These are phyloP conservation scores for Orthosia gothica DNA, from an alignment of 2,888 invertebrate genomes.

Conservation along the genomic window DNA sequence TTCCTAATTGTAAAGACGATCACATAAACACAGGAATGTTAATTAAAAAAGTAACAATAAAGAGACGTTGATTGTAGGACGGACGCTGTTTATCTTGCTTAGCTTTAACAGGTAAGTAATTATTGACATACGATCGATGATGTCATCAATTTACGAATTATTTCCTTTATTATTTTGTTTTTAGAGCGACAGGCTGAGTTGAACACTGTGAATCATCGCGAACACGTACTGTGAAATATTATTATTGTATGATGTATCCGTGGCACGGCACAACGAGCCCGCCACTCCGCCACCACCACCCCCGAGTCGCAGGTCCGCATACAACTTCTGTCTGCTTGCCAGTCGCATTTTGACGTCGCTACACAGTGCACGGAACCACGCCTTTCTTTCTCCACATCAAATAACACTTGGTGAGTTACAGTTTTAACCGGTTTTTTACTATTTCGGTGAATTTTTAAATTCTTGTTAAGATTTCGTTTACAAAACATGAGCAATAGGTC, in stretches of 20 bases:
- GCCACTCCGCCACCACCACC: slow-evolving; percentile 67
- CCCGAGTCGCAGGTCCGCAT: slow-evolving; percentile 70
- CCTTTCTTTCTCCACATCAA: slow-evolving; percentile 74
- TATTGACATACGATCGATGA: slow-evolving; percentile 58
- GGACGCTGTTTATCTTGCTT: slow-evolving; percentile 44
- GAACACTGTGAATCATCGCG: slow-evolving; percentile 77
- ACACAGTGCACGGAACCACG: slow-evolving; percentile 78
- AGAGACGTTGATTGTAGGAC: slow-evolving; percentile 29
- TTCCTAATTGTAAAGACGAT: slow-evolving; percentile 22
- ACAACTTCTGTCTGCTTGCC: slow-evolving; percentile 68
- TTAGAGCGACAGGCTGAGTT: slow-evolving; percentile 53
- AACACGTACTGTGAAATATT: slow-evolving; percentile 67
- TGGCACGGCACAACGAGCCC: slow-evolving; percentile 67
- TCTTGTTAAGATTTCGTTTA: slow-evolving; percentile 26
- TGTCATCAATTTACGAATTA: slow-evolving; percentile 67
- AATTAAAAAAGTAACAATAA: slow-evolving; percentile 48
- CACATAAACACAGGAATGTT: slow-evolving; percentile 43
- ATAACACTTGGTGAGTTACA: slow-evolving; percentile 81
- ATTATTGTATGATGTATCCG: slow-evolving; percentile 64
- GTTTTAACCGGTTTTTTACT: slow-evolving; percentile 60
- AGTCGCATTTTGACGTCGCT: slow-evolving; percentile 84
- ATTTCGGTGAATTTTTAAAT: slow-evolving; percentile 35
- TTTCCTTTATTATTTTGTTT: slow-evolving; percentile 66
- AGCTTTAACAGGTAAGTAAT: slow-evolving; percentile 39
- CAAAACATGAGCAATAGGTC: slow-evolving; percentile 20